Conservation (phyloP, 1,140 invertebrate genomes). For the Bombyx mandarina region DNA sequence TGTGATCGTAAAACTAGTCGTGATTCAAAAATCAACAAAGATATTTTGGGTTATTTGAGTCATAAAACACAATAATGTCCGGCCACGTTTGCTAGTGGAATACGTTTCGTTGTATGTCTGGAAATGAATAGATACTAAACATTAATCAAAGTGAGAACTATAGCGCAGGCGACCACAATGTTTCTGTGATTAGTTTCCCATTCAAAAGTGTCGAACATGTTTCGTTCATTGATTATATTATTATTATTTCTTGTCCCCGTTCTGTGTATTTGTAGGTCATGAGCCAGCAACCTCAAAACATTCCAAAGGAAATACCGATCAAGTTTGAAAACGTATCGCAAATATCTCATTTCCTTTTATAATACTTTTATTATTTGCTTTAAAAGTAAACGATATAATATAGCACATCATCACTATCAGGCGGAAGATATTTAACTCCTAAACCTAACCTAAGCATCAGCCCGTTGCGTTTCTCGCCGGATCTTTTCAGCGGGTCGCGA, state of each 20-base stretch:
- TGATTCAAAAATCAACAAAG: too few relatives aligned
- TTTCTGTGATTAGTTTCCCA: constrained; percentile 9
- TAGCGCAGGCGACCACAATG: not conserved
- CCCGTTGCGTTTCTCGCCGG: too few relatives aligned
- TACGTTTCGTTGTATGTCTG: too few relatives aligned
- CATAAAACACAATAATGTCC: too few relatives aligned
- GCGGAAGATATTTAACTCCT: too few relatives aligned
- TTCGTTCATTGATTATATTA: constrained; percentile 9
- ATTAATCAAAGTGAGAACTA: too few relatives aligned
- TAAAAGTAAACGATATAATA: not conserved
- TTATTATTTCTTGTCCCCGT: constrained; percentile 24
- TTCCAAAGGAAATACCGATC: constrained; percentile 41
- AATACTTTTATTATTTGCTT: not conserved
- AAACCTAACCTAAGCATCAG: too few relatives aligned
- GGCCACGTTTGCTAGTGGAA: too few relatives aligned
- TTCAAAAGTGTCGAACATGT: constrained; percentile 11
- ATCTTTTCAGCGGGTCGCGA: too few relatives aligned
- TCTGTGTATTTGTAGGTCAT: constrained; percentile 23
- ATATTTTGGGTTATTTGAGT: too few relatives aligned
- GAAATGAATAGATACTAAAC: too few relatives aligned
- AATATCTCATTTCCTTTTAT: constrained; percentile 16
- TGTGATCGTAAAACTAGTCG: not conserved
- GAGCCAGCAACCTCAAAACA: constrained; percentile 29
- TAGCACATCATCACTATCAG: too few relatives aligned
- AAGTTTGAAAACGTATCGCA: constrained; percentile 36